Evolutionary conservation across 2,113 vertebrate species (phyloP).

Genomic region (Upupa epops): DNA sequence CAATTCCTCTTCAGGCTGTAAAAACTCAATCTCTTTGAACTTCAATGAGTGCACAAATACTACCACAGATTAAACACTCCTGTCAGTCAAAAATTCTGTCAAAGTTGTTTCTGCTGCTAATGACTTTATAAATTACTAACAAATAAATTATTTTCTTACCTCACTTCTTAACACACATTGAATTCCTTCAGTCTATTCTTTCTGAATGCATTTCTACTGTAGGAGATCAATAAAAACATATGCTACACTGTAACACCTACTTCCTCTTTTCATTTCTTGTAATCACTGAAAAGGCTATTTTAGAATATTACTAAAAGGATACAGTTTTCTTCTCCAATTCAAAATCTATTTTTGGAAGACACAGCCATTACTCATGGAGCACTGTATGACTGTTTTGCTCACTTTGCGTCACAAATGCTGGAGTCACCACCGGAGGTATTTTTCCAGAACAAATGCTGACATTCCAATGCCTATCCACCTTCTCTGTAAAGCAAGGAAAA

Average conservation of each 20-base stretch:
- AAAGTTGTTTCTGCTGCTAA: not conserved
- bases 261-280: slow-evolving; percentile 37
- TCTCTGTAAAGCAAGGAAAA: not conserved
- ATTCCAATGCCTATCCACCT: not conserved
- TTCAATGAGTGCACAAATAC: not conserved
- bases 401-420: not conserved
- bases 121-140: not conserved
- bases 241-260: not conserved
- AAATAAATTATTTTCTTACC: slow-evolving; percentile 9
- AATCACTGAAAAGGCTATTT: not conserved
- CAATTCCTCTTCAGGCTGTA: not conserved
- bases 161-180: not conserved
- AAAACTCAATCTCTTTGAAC: not conserved
- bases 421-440: not conserved
- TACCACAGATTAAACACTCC: not conserved
- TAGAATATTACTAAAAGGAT: slow-evolving; percentile 1
- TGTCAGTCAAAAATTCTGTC: not conserved
- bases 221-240: not conserved
- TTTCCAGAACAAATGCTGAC: not conserved
- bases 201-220: not conserved
- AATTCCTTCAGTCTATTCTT: not conserved
- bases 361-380: not conserved
- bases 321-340: not conserved
- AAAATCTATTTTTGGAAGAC: not conserved
- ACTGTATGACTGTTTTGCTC: not conserved